Evolutionary conservation across 2,113 vertebrate species (phyloP).

Genomic region (rabbit (Oryctolagus cuniculus)): DNA sequence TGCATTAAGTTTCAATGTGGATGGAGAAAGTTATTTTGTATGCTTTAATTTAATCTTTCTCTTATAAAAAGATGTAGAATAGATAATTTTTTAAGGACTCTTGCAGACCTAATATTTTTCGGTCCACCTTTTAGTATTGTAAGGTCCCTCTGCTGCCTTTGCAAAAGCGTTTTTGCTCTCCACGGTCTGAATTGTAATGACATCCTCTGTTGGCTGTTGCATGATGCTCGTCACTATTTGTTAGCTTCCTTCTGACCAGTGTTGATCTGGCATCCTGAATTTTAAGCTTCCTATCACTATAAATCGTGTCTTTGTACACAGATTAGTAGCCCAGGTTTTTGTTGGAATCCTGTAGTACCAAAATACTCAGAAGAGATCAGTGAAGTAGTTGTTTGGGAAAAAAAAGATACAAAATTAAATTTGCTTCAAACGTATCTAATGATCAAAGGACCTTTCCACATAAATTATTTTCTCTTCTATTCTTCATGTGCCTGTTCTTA

Average conservation of each 20-base stretch:
- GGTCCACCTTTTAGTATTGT: constrained; percentile 45
- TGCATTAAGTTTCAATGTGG: constrained; percentile 42
- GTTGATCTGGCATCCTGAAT: constrained; percentile 68
- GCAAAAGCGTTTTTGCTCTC: background rate
- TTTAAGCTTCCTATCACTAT: constrained; percentile 54
- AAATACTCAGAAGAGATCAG: constrained; percentile 38
- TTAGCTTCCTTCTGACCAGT: constrained; percentile 51
- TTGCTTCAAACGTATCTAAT: background rate
- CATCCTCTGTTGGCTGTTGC: constrained; percentile 32
- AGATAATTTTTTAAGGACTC: background rate
- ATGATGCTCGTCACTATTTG: constrained; percentile 17
- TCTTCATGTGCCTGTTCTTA: background rate
- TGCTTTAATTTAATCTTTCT: constrained; percentile 59
- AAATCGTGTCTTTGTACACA: constrained; percentile 51
- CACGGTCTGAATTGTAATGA: constrained; percentile 58
- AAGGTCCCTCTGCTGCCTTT: background rate
- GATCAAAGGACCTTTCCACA: constrained; percentile 29
- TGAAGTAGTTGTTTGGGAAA: constrained; percentile 27
- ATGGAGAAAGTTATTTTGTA: constrained; percentile 52
- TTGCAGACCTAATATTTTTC: constrained; percentile 55
- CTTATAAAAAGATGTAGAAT: constrained; percentile 27
- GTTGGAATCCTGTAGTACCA: constrained; percentile 18
- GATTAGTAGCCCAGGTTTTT: constrained; percentile 54
- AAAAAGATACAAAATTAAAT: constrained; percentile 32
- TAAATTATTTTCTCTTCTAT: constrained; percentile 32